Evolutionary conservation across 1,140 invertebrate species (phyloP).

Genomic region (Lerema accius): DNA sequence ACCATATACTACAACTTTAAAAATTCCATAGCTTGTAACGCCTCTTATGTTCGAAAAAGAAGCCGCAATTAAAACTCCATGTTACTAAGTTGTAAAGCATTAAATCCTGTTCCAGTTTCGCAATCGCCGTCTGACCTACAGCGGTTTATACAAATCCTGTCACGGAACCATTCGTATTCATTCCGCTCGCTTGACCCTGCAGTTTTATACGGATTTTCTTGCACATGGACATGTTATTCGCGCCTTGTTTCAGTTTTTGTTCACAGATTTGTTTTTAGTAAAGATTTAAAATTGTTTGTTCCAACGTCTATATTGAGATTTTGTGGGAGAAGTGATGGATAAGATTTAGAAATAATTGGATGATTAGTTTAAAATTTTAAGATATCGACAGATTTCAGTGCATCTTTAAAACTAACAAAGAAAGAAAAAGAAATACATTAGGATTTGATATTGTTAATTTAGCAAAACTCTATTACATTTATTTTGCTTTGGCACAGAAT

Average conservation of each 20-base stretch:
- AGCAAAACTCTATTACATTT: too few species aligned
- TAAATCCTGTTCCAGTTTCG: slow-evolving; percentile 19
- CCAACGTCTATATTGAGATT: too few species aligned
- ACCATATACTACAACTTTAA: too few species aligned
- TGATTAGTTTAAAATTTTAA: too few species aligned
- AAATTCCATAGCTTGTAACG: too few species aligned
- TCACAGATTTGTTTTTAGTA: neutral
- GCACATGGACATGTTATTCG: slow-evolving; percentile 19
- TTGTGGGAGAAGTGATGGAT: too few species aligned
- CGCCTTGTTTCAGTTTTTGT: slow-evolving; percentile 2
- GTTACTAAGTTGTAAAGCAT: neutral
- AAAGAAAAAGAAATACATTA: too few species aligned
- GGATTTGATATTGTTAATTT: too few species aligned
- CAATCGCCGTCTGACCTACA: slow-evolving; percentile 23
- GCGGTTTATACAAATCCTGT: slow-evolving; percentile 29
- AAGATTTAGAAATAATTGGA: too few species aligned
- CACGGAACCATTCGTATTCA: slow-evolving; percentile 29
- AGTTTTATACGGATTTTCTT: slow-evolving; percentile 26
- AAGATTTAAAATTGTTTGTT: neutral
- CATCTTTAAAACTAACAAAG: too few species aligned
- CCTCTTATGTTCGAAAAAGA: neutral
- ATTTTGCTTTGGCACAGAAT: too few species aligned
- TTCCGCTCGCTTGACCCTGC: slow-evolving; percentile 28
- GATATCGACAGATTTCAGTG: too few species aligned
- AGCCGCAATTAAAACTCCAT: slow-evolving; percentile 1